Percentiles rank a stretch among this genome's conserved stretches.
phyloP scores from a whole-genome alignment of 23 tunicate species.

The Trididemnum miniatum region DNA sequence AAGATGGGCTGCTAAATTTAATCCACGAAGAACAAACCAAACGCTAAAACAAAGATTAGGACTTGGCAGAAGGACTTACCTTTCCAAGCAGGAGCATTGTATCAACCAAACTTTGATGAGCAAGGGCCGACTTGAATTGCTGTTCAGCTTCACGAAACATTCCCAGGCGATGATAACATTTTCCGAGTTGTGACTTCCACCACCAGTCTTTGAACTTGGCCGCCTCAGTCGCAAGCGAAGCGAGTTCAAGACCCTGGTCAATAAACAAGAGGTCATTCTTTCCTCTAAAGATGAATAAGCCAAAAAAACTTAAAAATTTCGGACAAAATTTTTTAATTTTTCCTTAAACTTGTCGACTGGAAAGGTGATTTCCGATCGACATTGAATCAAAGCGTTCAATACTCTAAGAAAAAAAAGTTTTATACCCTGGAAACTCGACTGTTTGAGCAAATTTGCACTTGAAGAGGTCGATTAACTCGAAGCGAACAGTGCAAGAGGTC shows the following conservation, averaged over 20 bases:
- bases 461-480: no score
- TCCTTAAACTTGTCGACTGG: no score
- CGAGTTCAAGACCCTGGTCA: conserved; percentile 69
- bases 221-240: conserved; percentile 73
- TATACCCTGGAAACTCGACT: no score
- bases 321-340: no score
- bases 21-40: neutral
- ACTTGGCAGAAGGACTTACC: no score
- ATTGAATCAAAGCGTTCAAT: no score
- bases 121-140: conserved; percentile 87
- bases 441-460: neutral
- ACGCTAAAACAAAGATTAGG: neutral
- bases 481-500: no score
- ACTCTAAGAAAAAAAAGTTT: no score
- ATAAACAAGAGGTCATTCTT: neutral
- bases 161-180: conserved; percentile 87
- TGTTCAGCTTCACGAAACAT: conserved; percentile 89
- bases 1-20: neutral
- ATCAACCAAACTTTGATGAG: conserved; percentile 59
- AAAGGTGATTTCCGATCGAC: neutral
- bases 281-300: no score
- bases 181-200: conserved; percentile 95
- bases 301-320: neutral
- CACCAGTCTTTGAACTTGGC: conserved; percentile 86
- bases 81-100: conserved; percentile 85